phyloP scores from a whole-genome alignment of 2,113 vertebrate species.

The Nycticryphes semicollaris region DNA sequence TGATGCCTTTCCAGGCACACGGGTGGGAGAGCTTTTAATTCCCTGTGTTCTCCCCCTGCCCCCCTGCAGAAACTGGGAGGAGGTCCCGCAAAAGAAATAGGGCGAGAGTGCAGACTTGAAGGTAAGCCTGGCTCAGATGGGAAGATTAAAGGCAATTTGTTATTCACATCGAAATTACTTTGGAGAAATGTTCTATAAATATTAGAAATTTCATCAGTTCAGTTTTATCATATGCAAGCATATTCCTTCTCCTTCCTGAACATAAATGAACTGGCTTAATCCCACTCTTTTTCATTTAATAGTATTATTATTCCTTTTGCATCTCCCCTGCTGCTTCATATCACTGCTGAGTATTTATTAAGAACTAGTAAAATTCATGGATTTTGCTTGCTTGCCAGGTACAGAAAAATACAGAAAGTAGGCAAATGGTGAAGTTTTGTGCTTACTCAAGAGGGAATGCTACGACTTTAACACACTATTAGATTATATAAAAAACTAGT shows the following conservation, averaged over 20 bases:
- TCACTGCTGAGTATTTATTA: conserved; percentile 71
- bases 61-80: neutral
- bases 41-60: neutral
- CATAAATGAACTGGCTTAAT: conserved; percentile 69
- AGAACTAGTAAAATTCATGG: conserved; percentile 66
- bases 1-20: neutral
- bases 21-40: neutral
- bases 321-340: conserved; percentile 72
- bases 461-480: conserved; percentile 23
- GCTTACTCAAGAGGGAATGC: conserved; percentile 58
- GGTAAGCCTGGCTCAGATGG: conserved; percentile 28
- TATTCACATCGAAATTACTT: conserved; percentile 59
- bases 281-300: conserved; percentile 69
- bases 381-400: conserved; percentile 61
- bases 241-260: conserved; percentile 64
- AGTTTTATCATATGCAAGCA: conserved; percentile 70
- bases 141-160: conserved; percentile 58
- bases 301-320: conserved; percentile 74
- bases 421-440: conserved; percentile 59
- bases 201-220: conserved; percentile 69
- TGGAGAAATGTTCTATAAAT: conserved; percentile 53
- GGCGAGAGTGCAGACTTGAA: neutral
- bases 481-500: conserved; percentile 53
- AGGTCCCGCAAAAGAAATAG: neutral
- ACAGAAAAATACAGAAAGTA: conserved; percentile 47